Percentiles rank a stretch among this genome's conserved stretches.
Conservation (phyloP, 2,113 vertebrate species). For the Anhinga anhinga region DNA sequence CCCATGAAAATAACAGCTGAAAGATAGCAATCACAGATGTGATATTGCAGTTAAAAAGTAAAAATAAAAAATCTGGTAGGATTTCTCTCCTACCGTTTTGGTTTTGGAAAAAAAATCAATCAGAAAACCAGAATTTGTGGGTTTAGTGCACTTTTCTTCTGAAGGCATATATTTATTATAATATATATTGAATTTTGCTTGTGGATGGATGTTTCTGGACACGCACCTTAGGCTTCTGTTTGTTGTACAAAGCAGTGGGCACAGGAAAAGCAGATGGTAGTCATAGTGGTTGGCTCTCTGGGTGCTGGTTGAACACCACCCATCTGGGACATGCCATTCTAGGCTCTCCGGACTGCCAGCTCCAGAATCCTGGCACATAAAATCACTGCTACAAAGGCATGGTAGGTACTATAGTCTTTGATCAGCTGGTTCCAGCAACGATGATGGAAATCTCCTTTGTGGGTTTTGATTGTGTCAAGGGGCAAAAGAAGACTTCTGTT, state of each 20-base stretch:
- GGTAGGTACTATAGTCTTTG: neutral
- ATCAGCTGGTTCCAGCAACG: neutral
- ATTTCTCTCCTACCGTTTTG: neutral
- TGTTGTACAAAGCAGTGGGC: rapidly evolving
- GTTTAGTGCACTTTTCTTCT: neutral
- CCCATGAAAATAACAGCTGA: neutral
- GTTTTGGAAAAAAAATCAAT: neutral
- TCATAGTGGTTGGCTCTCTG: neutral
- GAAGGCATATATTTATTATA: too few species aligned
- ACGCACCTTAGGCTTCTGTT: neutral
- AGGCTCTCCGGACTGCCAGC: too few species aligned
- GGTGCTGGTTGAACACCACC: neutral
- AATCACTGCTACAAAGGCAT: too few species aligned
- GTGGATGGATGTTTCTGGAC: neutral
- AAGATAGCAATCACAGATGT: neutral
- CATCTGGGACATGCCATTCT: neutral
- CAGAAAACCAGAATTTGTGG: rapidly evolving
- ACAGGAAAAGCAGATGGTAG: neutral
- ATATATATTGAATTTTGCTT: neutral
- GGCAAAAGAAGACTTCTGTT: neutral
- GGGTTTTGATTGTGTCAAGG: neutral
- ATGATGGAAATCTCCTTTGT: neutral
- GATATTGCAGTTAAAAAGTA: neutral
- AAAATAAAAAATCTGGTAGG: neutral
- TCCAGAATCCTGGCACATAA: neutral